Conservation (phyloP, 2,888 invertebrate genomes). For the Cryptus armator region DNA sequence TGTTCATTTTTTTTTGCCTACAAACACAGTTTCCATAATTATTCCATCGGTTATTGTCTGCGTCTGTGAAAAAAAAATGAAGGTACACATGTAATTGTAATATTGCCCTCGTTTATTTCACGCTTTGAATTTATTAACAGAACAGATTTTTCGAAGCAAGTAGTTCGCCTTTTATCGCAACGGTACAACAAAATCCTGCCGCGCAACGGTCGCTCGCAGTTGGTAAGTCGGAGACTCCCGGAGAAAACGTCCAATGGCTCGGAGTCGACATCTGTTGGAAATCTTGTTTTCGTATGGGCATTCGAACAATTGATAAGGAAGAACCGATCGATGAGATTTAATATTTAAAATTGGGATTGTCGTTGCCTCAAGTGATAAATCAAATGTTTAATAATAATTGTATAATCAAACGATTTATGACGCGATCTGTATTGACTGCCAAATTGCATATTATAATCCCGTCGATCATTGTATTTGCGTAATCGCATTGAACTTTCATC, state of each 20-base stretch:
- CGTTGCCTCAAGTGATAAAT: background rate
- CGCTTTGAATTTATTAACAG: background rate
- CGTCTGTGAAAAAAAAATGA: background rate
- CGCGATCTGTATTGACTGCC: background rate
- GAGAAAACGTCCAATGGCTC: background rate
- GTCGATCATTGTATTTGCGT: background rate
- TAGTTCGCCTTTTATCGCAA: slow-evolving; percentile 1
- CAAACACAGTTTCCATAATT: background rate
- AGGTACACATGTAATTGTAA: background rate
- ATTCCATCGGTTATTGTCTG: background rate
- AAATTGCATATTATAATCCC: background rate
- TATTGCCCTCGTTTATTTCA: background rate
- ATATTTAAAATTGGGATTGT: background rate
- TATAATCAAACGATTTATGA: background rate
- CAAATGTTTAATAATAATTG: background rate
- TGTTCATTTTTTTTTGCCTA: background rate
- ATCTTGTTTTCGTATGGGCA: background rate
- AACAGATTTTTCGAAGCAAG: background rate
- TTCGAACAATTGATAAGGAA: slow-evolving; percentile 17
- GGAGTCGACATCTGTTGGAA: slow-evolving; percentile 32
- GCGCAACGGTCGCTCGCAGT: background rate
- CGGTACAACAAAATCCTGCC: background rate
- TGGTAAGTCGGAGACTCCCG: slow-evolving; percentile 10
- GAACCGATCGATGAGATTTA: background rate
- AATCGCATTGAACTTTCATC: background rate